These are phyloP conservation scores for Todiramphus saurophagus DNA, from an alignment of 2,113 vertebrate genomes.

Conservation along the genomic window DNA sequence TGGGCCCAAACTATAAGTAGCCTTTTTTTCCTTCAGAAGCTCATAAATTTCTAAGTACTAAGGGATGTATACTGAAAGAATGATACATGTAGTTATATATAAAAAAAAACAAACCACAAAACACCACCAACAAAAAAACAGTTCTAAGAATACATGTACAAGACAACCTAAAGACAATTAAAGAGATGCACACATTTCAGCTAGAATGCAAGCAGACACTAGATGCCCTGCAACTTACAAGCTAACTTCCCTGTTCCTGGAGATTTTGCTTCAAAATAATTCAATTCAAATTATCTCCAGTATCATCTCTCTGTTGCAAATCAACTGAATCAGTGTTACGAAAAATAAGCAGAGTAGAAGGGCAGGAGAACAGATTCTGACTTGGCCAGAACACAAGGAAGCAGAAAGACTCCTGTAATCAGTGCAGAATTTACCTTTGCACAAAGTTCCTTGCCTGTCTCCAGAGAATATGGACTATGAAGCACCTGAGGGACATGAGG, in stretches of 20 bases:
- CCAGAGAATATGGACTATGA: background rate
- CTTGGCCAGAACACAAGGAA: background rate
- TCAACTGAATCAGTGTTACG: background rate
- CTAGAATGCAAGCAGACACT: fast-evolving
- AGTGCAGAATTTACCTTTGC: background rate
- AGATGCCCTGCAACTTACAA: background rate
- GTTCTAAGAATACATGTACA: background rate
- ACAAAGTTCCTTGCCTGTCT: background rate
- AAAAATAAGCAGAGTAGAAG: background rate
- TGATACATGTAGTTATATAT: background rate
- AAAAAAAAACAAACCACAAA: background rate
- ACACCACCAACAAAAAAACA: background rate
- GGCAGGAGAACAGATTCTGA: background rate
- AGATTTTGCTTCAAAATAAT: background rate
- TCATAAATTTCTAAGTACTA: background rate
- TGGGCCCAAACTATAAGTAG: background rate
- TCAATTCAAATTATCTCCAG: background rate
- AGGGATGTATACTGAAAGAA: background rate
- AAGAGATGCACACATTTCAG: background rate
- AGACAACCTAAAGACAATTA: background rate
- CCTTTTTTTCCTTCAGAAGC: background rate
- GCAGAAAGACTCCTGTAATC: background rate
- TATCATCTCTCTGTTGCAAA: background rate
- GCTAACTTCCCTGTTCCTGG: background rate
- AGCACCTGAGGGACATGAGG: background rate